Evolutionary conservation across 2,797 vertebrate species (phyloP), one percentile per base, ranked within the genome.

Genomic region (Todus mexicanus): DNA sequence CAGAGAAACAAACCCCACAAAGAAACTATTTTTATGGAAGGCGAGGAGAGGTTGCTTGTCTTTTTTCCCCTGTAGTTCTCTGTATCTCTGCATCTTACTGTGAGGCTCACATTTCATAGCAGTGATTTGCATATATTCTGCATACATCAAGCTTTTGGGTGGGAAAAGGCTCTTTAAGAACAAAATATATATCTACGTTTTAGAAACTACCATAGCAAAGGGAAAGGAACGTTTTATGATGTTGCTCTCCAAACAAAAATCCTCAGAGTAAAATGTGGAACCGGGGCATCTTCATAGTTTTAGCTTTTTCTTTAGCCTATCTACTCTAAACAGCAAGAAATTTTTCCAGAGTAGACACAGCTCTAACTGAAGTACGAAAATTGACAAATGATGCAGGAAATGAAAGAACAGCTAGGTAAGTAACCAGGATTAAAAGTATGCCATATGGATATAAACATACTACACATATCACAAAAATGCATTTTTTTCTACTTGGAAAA

Each of bases 1-100:
- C 25, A 37, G 82, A 63, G 87, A 94, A 50, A 87, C 59, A 95
- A 96, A 94, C 54, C 12, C 51, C 85, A 91, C 93, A 93, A 85
- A 95, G 92, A 72, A 95, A 68, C 89, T 81, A 75, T 91, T 90
- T 90, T 89, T 51, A 61, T 79, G 37, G 38, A 83, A 80, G 11
- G 77, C 50, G 9, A 72, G 15, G 18, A 22, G 40, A 93, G 31
- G 66, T 73, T 70, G 63, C 31, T 77, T 89, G 77, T 13, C 27
- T 59, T 91, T 70, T 43, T 51, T 5, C 4, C 4, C 4, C 42
- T 27, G n/a, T n/a, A 38, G n/a, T 77, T 71, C 38, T 80, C 35
- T 31, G 27, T 38, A 86, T 93, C 42, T 81, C 93, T 95, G 89
- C 66, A 95, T 83, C 85, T 89, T 85, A 68, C 64, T 66, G 61